Conservation (phyloP, 2,888 invertebrate species). For the Tinea trinotella region DNA sequence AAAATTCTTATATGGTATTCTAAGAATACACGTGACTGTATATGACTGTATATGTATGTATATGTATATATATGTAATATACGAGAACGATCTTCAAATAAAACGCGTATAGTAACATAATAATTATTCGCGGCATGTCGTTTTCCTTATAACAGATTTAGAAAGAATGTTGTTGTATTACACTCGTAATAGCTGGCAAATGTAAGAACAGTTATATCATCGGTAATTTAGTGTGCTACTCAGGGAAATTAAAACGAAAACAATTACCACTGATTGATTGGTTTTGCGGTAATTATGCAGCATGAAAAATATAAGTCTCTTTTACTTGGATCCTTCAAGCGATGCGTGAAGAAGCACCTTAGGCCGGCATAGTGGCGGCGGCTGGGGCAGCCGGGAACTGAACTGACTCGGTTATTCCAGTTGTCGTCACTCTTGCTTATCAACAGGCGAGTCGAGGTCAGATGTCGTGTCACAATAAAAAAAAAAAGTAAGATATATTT, state of each 20-base stretch:
- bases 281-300: too few species aligned
- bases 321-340: too few species aligned
- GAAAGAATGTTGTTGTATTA: conserved; percentile 5
- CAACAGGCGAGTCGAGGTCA: too few species aligned
- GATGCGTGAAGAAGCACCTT: too few species aligned
- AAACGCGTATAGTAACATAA: not conserved
- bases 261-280: not conserved
- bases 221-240: not conserved
- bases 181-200: not conserved
- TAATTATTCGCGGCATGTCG: not conserved
- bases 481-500: too few species aligned
- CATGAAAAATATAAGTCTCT: too few species aligned
- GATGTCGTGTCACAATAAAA: too few species aligned
- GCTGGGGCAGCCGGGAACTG: too few species aligned
- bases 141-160: conserved; percentile 12
- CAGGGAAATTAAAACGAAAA: not conserved
- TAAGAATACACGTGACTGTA: too few species aligned
- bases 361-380: too few species aligned
- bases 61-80: not conserved
- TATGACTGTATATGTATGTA: not conserved
- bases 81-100: not conserved
- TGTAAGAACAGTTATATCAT: not conserved
- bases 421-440: too few species aligned
- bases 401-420: too few species aligned
- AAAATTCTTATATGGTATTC: not conserved